Evolutionary conservation across 1,140 invertebrate genomes (phyloP), one percentile per base, ranked within the genome.

Genomic region (Drosophila equinoxialis): DNA sequence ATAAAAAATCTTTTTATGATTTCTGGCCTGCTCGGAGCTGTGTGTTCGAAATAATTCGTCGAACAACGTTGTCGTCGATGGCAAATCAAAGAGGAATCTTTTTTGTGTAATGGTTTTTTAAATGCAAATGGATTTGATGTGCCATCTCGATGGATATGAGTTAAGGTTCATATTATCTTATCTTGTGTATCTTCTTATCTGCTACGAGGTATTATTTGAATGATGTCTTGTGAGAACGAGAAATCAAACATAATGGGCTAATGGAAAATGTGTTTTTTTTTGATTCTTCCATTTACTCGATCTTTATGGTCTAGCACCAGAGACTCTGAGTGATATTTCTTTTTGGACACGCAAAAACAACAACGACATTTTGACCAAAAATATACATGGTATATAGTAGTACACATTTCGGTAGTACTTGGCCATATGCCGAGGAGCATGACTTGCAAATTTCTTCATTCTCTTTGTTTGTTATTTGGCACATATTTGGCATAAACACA

Each of bases 391-490:
- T 55, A 65, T 76, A 73, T 72, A 41, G 35, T 10, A 37, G 35
- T 37, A 37, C 3, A 39, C 37, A 39, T 13, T 11, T 11, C 11
- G 3, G 75, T 79, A 70, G 77, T 23, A 65, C 65, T 87, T 87
- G 83, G 83, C 83, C 76, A 77, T 73, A 39, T 87, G 83, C 83
- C 83, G 84, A 84, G 76, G 76, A 79, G 80, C 83, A 87, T 87
- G 83, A 87, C 80, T 89, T 68, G 80, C 83, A 67, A 42, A 57
- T 39, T 20, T 51, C 10, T 0, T 20, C 20, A 23, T 23, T 51
- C 82, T 86, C 83, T 89, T 87, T 87, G 83, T 87, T 89, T 87
- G 79, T 62, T 65, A 51, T 72, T 55, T 67, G 64, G 64, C 62
- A 75, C 65, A 81, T 68, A 74, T 68, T 68, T 42, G 63, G 55